Evolutionary conservation across 2,113 vertebrate genomes (phyloP), one percentile per base, ranked within the genome.

Genomic region (Grammomys surdaster): DNA sequence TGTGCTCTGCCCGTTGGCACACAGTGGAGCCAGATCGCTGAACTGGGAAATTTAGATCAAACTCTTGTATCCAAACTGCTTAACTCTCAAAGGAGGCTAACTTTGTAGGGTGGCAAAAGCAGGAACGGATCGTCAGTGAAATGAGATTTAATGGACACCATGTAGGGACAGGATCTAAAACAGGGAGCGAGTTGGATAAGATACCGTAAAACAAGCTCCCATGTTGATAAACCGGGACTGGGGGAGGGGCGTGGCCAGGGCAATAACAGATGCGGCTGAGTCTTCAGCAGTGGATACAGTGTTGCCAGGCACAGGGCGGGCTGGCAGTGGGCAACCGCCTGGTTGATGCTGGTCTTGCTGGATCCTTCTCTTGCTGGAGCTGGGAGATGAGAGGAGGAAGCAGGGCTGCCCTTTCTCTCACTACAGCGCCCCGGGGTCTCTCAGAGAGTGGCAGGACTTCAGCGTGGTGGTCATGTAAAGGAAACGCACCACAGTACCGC

Each of bases 391-490:
- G 77, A 96, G 11, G 20, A 90, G 93, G 93, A 65, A 95, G 96
- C 96, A 28, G 96, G 97, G 94, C 91, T 97, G 5, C 96, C 94
- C 91, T 91, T 97, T 93, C 93, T 89, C 97, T 98, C 98, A 96
- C 98, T 98, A 97, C 87, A 85, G 97, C 97, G 94, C 96, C 97
- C 96, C 97, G 97, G 97, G 97, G 98, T 98, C 98, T 98, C 97
- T 12, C 2, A 97, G 97, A 60, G 82, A 98, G 96, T 87, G 67
- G 95, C 96, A 65, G 97, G 98, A 98, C 97, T 98, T 98, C 98
- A 97, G 96, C 97, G 97, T 97, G 98, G 91, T 96, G 98, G 92
- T 96, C 76, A 96, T 28, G 77, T 94, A 91, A 95, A 98, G 98
- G 98, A 92, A 98, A 98, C 95, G 94, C 89, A 81, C 97, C 97